Evolutionary conservation across 2,797 vertebrate species (phyloP).

Genomic region (Otus scops): DNA sequence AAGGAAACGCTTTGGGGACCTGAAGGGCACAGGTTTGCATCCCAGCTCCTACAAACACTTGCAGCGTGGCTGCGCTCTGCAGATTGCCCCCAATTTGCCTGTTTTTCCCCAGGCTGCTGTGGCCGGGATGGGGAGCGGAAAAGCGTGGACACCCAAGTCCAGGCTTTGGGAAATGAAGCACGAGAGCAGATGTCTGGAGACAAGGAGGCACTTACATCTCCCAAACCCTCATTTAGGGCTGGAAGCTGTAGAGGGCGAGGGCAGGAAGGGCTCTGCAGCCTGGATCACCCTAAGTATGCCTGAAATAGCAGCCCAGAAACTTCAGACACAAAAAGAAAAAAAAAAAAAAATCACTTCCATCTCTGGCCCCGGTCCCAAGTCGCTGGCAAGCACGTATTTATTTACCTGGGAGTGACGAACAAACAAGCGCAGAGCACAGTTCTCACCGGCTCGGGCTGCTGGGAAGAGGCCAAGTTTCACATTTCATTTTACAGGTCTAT

Average conservation of each 20-base stretch:
- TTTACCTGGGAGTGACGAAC: conserved; percentile 65
- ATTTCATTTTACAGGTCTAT: not conserved
- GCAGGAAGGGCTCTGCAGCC: conserved; percentile 16
- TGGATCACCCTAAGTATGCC: not conserved
- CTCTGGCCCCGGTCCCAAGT: conserved; percentile 7
- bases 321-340: not conserved
- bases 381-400: conserved; percentile 8
- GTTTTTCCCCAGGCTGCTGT: not conserved
- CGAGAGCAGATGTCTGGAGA: not conserved
- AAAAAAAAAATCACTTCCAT: not conserved
- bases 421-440: conserved; percentile 17
- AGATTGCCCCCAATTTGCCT: not conserved
- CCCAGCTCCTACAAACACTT: not conserved
- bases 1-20: not conserved
- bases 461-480: conserved; percentile 45
- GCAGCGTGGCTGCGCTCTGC: rapidly evolving
- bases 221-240: not conserved
- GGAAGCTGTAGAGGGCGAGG: not conserved
- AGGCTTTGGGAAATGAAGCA: not conserved
- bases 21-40: not conserved
- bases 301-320: conserved; percentile 44
- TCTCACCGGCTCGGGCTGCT: conserved; percentile 28
- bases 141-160: not conserved
- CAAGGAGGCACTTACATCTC: not conserved
- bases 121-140: not conserved